Percentiles rank a stretch among this genome's conserved stretches.
Conservation (phyloP, 1,140 invertebrate genomes). For the Drosophila ambigua region DNA sequence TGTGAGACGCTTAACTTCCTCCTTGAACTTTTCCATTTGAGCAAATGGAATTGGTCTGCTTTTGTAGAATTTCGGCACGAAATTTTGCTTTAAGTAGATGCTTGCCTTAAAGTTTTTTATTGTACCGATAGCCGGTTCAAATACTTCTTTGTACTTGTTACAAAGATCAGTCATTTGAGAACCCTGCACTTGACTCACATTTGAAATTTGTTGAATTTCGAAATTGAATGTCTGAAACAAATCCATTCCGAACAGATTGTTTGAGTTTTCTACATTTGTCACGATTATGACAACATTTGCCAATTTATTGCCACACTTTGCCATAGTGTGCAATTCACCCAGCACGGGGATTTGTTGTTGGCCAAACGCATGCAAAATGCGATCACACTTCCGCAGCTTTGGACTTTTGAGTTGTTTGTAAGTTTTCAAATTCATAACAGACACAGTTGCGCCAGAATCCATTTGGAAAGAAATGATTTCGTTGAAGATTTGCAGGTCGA, state of each 20-base stretch:
- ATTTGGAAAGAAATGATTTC: no score
- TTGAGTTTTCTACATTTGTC: constrained; percentile 8
- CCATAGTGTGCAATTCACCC: no score
- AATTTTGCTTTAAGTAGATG: constrained; percentile 8
- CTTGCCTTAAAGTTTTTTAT: constrained; percentile 19
- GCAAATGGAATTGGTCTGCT: constrained; percentile 19
- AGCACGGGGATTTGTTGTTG: background rate
- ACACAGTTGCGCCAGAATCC: no score
- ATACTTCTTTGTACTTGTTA: constrained; percentile 11
- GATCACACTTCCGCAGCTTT: background rate
- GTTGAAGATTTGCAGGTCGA: no score
- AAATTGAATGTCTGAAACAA: background rate
- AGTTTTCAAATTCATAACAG: background rate
- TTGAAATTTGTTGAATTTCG: no score
- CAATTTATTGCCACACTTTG: background rate
- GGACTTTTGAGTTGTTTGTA: constrained; percentile 1
- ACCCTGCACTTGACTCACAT: no score
- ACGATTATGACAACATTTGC: constrained; percentile 8
- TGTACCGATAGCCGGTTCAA: constrained; percentile 8
- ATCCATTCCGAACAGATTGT: constrained; percentile 25
- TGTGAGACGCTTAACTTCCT: constrained; percentile 12
- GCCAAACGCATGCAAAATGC: constrained; percentile 3
- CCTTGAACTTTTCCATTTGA: constrained; percentile 15
- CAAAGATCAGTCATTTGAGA: no score
- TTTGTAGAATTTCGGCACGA: constrained; percentile 11